Base-by-base conservation (phyloP, 2,797 vertebrate genomes). In the Betta splendens region DNA sequence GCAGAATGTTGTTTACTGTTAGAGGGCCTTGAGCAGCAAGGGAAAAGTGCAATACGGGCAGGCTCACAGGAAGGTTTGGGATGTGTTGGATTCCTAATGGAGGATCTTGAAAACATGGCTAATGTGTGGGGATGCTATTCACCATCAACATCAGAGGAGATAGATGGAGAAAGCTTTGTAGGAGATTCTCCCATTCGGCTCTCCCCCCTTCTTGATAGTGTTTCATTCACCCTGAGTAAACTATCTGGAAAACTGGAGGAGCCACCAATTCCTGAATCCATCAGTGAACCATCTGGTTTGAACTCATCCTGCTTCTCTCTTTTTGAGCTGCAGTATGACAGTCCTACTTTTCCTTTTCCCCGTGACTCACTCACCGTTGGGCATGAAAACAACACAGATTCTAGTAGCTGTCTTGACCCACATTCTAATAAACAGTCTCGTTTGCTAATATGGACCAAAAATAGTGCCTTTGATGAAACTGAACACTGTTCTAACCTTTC, bases 381-480 rank as follows among this genome's bases (percentile, higher is more conserved):
- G 91, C 93, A 91, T 45, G 95, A 92, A 77, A 91, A 94, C 90
- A 92, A 93, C 82, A 87, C 93, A 59, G 96, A 96, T 91, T 94
- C 94, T 86, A 94, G 92, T 92, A 94, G 93, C 94, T 94, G 94
- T 94, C 94, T 92, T 86, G 95, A 95, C 87, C 91, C 91, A 78
- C 93, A 96, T 89, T 94, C 95, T 83, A 96, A 95, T 92, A 98
- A 96, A 89, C 96, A 97, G 93, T 99, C 98, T 91, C 95, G 97
- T 91, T 95, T 99, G 94, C 92, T 98, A 86, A 98, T 99, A 94
- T 99, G 98, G 98, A 98, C 98, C 97, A 98, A 98, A 98, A 98
- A 98, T 96, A 98, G 97, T 98, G 97, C 97, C 97, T 99, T 99
- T 93, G 98, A 99, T 80, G 97, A 99, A 94, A 97, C 95, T 50